Percentiles rank a stretch among this genome's conserved stretches.
Conservation (phyloP, 1,140 invertebrate genomes). For the Sinella curviseta region DNA sequence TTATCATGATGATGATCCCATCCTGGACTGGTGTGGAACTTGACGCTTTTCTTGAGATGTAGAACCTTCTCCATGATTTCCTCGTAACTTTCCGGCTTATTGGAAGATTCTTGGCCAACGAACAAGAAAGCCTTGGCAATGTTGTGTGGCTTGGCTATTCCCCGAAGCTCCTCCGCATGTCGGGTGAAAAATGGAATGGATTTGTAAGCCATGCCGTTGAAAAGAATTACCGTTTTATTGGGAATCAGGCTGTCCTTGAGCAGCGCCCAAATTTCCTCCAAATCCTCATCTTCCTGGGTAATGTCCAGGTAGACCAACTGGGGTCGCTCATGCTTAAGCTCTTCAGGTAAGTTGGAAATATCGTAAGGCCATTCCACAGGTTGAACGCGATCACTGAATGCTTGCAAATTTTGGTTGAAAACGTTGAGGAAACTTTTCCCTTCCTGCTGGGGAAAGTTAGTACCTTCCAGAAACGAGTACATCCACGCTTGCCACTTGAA, state of each 20-base stretch:
- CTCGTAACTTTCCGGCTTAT: neutral
- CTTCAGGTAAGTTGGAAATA: conserved; percentile 23
- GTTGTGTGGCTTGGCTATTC: conserved; percentile 28
- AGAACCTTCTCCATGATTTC: neutral
- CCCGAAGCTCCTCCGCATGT: conserved; percentile 12
- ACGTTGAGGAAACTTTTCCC: conserved; percentile 4
- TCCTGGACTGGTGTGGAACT: neutral
- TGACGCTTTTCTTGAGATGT: neutral
- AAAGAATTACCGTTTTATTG: conserved; percentile 30
- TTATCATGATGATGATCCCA: conserved; percentile 39
- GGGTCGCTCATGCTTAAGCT: conserved; percentile 20
- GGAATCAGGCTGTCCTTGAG: conserved; percentile 27
- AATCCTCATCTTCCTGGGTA: conserved; percentile 38
- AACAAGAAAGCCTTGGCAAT: conserved; percentile 35
- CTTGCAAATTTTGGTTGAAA: conserved; percentile 9
- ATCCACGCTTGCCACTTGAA: conserved; percentile 42
- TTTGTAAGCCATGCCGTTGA: conserved; percentile 24
- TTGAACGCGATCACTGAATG: neutral
- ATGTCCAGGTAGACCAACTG: conserved; percentile 36
- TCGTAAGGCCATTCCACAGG: conserved; percentile 36
- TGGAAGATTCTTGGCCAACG: neutral
- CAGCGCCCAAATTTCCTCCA: conserved; percentile 32
- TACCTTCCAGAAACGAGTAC: neutral
- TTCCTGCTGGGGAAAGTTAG: neutral
- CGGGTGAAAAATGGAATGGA: conserved; percentile 37